These are phyloP conservation scores for Pantelozetes paolii DNA, from an alignment of 2,888 invertebrate genomes.

Conservation along the genomic window DNA sequence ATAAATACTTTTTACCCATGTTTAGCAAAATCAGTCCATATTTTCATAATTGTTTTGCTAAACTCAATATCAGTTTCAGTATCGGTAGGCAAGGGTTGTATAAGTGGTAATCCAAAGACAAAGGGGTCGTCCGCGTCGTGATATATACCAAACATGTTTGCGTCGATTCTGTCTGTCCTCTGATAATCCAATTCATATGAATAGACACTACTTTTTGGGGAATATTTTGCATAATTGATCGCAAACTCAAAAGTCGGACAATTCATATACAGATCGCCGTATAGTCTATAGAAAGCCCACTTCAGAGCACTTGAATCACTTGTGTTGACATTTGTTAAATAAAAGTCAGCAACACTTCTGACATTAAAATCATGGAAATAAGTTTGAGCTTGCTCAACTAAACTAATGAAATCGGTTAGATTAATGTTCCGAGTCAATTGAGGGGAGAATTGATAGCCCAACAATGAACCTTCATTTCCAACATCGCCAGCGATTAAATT, in stretches of 20 bases:
- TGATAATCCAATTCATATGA: not conserved
- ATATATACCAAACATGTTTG: not conserved
- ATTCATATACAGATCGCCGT: not conserved
- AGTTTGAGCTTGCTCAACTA: no score
- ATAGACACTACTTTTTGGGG: not conserved
- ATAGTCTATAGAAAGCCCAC: not conserved
- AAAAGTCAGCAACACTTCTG: not conserved
- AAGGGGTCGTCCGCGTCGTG: not conserved
- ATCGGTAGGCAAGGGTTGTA: not conserved
- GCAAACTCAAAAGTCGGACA: constrained; percentile 37
- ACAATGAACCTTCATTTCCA: not conserved
- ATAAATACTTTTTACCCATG: constrained; percentile 32
- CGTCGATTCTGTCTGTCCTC: no score
- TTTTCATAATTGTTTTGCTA: constrained; percentile 13
- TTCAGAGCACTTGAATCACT: not conserved
- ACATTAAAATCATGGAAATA: no score
- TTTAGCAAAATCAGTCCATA: constrained; percentile 39
- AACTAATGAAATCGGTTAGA: no score
- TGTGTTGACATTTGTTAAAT: not conserved
- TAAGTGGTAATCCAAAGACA: not conserved
- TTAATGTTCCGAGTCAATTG: no score
- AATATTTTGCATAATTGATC: not conserved
- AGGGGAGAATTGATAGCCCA: no score
- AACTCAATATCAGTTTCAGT: not conserved
- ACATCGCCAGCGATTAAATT: not conserved